Percentiles rank a stretch among this genome's conserved stretches.
These are phyloP conservation scores for Temnothorax longispinosus DNA, from an alignment of 1,140 invertebrate genomes.

Conservation along the genomic window DNA sequence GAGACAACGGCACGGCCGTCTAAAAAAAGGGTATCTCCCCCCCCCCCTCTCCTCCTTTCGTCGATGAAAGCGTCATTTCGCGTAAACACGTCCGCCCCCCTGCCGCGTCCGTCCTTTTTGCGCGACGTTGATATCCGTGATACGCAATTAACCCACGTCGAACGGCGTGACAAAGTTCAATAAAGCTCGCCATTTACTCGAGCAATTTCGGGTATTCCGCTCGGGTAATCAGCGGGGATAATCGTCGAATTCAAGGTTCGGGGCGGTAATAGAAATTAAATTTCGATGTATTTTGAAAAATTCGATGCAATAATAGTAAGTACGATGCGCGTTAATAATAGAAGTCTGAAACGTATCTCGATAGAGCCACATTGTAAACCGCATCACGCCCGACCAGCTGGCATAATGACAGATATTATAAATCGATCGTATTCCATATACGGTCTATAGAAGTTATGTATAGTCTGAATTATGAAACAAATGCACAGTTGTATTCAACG, in stretches of 20 bases:
- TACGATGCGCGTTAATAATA: background rate
- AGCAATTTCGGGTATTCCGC: background rate
- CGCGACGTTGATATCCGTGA: slow-evolving; percentile 36
- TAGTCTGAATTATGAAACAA: slow-evolving; percentile 44
- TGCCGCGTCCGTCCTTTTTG: background rate
- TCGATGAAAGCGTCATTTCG: slow-evolving; percentile 34
- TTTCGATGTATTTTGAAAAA: background rate
- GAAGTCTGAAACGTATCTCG: background rate
- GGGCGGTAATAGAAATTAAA: background rate
- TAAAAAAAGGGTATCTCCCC: background rate
- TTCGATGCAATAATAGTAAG: background rate
- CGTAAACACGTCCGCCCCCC: slow-evolving; percentile 21
- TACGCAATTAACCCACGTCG: slow-evolving; percentile 31
- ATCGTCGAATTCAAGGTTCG: background rate
- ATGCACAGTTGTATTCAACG: background rate
- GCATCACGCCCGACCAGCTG: background rate
- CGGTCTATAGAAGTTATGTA: slow-evolving; percentile 36
- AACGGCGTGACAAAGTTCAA: slow-evolving; percentile 48
- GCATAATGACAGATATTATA: slow-evolving; percentile 48
- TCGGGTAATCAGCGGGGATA: background rate
- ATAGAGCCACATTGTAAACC: background rate
- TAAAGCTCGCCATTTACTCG: background rate
- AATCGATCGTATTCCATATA: slow-evolving; percentile 26
- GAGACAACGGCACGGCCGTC: slow-evolving; percentile 3
- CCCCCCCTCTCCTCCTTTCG: background rate